phyloP scores from a whole-genome alignment of 2,888 invertebrate genomes.

The Scaptomyza caliginosa region DNA sequence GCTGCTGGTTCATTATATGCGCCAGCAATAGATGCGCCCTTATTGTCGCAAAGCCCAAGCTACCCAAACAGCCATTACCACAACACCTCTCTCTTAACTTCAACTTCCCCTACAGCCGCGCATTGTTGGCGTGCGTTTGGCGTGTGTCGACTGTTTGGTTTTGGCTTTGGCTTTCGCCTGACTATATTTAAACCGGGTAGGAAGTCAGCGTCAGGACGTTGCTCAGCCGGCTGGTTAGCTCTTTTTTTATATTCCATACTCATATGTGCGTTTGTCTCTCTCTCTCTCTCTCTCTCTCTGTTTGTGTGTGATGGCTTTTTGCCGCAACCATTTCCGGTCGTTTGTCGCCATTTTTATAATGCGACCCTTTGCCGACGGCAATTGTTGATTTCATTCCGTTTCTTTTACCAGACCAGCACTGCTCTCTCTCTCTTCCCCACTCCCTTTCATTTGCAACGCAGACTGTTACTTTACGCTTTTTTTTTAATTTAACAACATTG shows the following conservation, averaged over 20 bases:
- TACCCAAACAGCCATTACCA: background rate
- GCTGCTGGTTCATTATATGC: constrained; percentile 73
- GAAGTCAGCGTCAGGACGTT: constrained; percentile 65
- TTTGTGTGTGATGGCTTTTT: constrained; percentile 42
- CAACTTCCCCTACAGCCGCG: constrained; percentile 6
- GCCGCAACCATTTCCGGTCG: constrained; percentile 69
- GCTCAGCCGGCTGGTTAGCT: constrained; percentile 58
- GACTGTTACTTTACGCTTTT: constrained; percentile 41
- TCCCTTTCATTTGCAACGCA: background rate
- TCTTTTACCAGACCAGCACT: background rate
- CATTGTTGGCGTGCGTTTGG: constrained; percentile 63
- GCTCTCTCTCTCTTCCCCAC: background rate
- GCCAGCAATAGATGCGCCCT: constrained; percentile 59
- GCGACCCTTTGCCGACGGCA: constrained; percentile 50
- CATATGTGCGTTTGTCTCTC: constrained; percentile 27
- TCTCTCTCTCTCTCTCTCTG: constrained; percentile 13
- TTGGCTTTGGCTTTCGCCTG: constrained; percentile 55
- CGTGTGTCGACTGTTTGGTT: constrained; percentile 69
- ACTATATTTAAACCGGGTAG: constrained; percentile 72
- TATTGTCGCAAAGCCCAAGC: constrained; percentile 19
- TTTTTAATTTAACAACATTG: constrained; percentile 64
- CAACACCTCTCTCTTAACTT: too few species aligned
- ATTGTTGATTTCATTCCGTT: constrained; percentile 63
- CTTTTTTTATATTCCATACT: constrained; percentile 21
- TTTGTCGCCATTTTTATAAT: constrained; percentile 77